Conservation (phyloP, 2,888 invertebrate genomes). For the Frankliniella fusca region DNA sequence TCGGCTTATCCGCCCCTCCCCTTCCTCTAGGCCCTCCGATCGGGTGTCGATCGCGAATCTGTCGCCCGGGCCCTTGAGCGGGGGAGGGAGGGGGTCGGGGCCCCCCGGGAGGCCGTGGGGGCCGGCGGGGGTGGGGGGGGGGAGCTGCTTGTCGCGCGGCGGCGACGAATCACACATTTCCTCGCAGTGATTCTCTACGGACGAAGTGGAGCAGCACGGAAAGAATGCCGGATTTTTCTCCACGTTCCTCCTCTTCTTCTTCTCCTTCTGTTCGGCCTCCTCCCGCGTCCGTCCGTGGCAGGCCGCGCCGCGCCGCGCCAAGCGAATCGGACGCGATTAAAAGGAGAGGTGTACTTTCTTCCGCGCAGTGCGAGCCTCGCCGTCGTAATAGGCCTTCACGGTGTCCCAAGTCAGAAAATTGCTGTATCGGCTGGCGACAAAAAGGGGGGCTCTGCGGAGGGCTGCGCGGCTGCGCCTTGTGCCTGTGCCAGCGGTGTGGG, state of each 20-base stretch:
- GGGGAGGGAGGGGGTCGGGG: not conserved
- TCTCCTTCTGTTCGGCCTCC: not conserved
- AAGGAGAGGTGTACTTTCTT: conserved; percentile 24
- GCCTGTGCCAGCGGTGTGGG: not conserved
- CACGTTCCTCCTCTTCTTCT: not conserved
- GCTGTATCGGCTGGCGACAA: conserved; percentile 12
- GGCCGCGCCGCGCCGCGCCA: not conserved
- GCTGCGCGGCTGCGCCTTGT: not conserved
- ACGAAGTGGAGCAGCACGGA: conserved; percentile 25
- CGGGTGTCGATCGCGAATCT: conserved; percentile 1
- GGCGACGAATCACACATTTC: conserved; percentile 26
- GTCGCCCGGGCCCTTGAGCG: not conserved
- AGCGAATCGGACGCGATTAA: conserved; percentile 22
- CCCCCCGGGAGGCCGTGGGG: not conserved
- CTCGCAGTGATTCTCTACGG: conserved; percentile 23
- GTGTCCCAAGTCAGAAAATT: conserved; percentile 19
- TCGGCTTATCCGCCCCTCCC: not conserved
- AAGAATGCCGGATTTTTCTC: conserved; percentile 26
- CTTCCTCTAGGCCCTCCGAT: not conserved
- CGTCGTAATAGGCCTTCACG: conserved; percentile 23
- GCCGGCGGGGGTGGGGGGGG: not conserved
- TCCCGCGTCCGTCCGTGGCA: not conserved
- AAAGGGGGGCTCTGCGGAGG: not conserved
- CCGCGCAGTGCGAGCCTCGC: not conserved
- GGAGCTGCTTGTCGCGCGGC: not conserved